Percentiles rank a stretch among this genome's conserved stretches.
phyloP scores from a whole-genome alignment of 2,797 vertebrate species.

The Simalia tracyae region DNA sequence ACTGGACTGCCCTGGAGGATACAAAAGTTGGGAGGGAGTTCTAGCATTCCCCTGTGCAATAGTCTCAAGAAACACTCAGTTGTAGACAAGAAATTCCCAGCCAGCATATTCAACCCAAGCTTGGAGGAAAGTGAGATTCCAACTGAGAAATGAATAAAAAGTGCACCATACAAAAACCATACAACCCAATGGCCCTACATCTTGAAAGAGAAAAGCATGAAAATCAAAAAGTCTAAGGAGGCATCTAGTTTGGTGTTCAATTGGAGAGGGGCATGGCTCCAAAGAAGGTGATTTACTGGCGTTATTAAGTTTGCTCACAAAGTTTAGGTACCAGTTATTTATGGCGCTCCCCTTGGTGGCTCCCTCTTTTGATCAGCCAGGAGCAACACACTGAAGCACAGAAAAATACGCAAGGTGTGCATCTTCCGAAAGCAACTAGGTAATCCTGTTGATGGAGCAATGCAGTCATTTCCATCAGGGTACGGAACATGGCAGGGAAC shows the following conservation, averaged over 20 bases:
- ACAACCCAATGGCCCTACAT: neutral
- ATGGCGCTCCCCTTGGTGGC: neutral
- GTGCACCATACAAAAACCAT: neutral
- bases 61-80: neutral
- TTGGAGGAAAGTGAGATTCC: neutral
- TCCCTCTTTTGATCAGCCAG: neutral
- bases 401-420: neutral
- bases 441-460: neutral
- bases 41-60: neutral
- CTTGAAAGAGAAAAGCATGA: neutral
- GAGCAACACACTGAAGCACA: neutral
- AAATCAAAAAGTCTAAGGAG: neutral
- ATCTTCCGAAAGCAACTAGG: neutral
- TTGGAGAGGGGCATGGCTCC: neutral
- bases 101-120: too few relatives aligned
- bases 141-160: neutral
- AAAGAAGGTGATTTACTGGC: neutral
- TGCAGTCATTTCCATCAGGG: neutral
- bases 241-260: neutral
- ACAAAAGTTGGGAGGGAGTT: neutral
- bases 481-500: neutral
- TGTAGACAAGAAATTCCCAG: neutral
- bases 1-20: neutral
- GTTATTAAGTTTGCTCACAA: too few relatives aligned
- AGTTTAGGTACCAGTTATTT: neutral